Evolutionary conservation across 2,113 vertebrate species (phyloP).

Genomic region (Bostrychus sinensis): DNA sequence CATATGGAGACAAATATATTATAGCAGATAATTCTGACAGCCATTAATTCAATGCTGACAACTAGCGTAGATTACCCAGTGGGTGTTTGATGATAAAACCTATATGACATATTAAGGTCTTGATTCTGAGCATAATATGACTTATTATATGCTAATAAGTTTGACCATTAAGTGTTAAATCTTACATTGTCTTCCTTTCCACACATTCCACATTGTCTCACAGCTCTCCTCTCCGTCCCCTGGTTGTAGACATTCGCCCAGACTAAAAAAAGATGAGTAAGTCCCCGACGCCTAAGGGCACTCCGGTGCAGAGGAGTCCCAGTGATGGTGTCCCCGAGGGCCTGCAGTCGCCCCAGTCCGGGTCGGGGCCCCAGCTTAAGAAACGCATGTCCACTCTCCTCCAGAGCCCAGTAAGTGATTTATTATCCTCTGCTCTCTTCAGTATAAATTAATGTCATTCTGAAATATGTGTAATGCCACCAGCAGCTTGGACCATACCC

Average conservation of each 20-base stretch:
- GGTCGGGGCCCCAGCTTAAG: slow-evolving; percentile 87
- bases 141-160: too few relatives aligned
- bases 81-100: too few relatives aligned
- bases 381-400: slow-evolving; percentile 93
- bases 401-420: slow-evolving; percentile 86
- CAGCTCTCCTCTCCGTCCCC: slow-evolving; percentile 30
- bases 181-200: not conserved
- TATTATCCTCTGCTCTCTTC: slow-evolving; percentile 26
- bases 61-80: too few relatives aligned
- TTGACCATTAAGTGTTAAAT: too few relatives aligned
- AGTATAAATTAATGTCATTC: slow-evolving; percentile 62
- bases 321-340: slow-evolving; percentile 82
- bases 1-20: too few relatives aligned
- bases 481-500: not conserved
- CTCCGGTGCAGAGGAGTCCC: slow-evolving; percentile 80
- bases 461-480: slow-evolving; percentile 60
- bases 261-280: slow-evolving; percentile 74
- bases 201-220: too few relatives aligned
- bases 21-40: too few relatives aligned
- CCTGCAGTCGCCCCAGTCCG: slow-evolving; percentile 81
- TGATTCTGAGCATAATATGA: too few relatives aligned
- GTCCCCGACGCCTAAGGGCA: slow-evolving; percentile 80
- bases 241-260: slow-evolving; percentile 57
- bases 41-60: too few relatives aligned
- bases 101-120: too few relatives aligned